Base-by-base conservation (phyloP, 1,140 invertebrate species). In the Sinella curviseta region DNA sequence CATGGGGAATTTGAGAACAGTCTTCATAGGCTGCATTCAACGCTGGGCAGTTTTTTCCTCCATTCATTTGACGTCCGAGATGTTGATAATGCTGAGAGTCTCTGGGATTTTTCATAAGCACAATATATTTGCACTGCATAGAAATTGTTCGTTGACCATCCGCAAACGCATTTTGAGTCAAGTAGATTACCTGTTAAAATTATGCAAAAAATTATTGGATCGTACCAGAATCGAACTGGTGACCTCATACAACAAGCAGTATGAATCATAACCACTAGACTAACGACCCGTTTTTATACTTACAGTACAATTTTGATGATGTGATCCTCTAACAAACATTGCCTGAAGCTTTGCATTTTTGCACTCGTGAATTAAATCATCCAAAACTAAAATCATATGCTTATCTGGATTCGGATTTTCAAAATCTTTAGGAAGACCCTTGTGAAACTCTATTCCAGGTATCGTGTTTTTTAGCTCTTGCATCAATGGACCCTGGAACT, bases 41-140 rank as follows among this genome's bases (percentile, higher is more conserved):
- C 26, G 55, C 24, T 16, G 34, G 4, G 39, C 78, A 67, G 34
- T 67, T 76, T 39, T 81, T 81, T 12, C 80, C 77, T 0, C 74
- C 65, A 77, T 81, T 81, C 77, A 78, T 78, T 57, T 78, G 73
- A 0, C 73, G 14, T n/a, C 80, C 80, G 12, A 81, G 30, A 12
- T 28, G 30, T 39, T 33, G 28, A n/a, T 77, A 74, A 16, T 57
- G 17, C 0, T 28, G 26, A 34, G 24, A 33, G 26, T 79, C 77
- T 57, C 80, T 24, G 24, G n/a, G n/a, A n/a, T n/a, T n/a, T n/a
- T n/a, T n/a, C n/a, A n/a, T n/a, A n/a, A n/a, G n/a, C n/a, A n/a
- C 30, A 74, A 81, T 77, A 30, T 81, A 81, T 60, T 81, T 77
- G 26, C 74, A 1, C 35, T 60, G 35, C 35, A 75, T 4, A 36